Percentiles rank a stretch among this genome's conserved stretches.
These are phyloP conservation scores for Eupithecia subumbrata DNA, from an alignment of 2,888 invertebrate species.

Conservation along the genomic window DNA sequence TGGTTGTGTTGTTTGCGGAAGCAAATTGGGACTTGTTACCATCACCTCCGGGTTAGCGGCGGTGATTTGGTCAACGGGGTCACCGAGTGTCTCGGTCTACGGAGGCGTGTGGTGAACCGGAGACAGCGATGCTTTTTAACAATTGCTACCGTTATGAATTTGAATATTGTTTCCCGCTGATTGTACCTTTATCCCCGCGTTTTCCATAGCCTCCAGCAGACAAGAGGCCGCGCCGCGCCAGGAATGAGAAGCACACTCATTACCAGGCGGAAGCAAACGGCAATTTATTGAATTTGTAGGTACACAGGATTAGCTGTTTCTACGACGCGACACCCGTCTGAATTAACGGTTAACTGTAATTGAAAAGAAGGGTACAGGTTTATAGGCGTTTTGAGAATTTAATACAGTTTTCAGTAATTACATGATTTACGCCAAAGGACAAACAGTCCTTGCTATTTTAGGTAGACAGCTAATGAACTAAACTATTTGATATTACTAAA, in stretches of 20 bases:
- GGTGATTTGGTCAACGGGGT: too few species aligned
- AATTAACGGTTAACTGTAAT: slow-evolving; percentile 11
- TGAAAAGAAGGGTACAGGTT: background rate
- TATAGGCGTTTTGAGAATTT: background rate
- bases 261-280: slow-evolving; percentile 52
- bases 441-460: background rate
- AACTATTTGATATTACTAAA: too few species aligned
- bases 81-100: too few species aligned
- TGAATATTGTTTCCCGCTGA: too few species aligned
- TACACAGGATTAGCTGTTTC: slow-evolving; percentile 36
- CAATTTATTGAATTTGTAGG: slow-evolving; percentile 53
- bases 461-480: too few species aligned
- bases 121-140: too few species aligned
- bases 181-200: slow-evolving; percentile 21
- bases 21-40: too few species aligned
- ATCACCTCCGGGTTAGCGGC: too few species aligned
- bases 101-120: too few species aligned
- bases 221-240: slow-evolving; percentile 58
- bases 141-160: too few species aligned
- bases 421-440: background rate
- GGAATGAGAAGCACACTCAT: slow-evolving; percentile 65
- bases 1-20: too few species aligned
- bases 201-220: slow-evolving; percentile 44
- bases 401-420: background rate
- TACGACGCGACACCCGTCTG: slow-evolving; percentile 18